Evolutionary conservation across 2,888 invertebrate genomes (phyloP).

Genomic region (Eilema sororculum): DNA sequence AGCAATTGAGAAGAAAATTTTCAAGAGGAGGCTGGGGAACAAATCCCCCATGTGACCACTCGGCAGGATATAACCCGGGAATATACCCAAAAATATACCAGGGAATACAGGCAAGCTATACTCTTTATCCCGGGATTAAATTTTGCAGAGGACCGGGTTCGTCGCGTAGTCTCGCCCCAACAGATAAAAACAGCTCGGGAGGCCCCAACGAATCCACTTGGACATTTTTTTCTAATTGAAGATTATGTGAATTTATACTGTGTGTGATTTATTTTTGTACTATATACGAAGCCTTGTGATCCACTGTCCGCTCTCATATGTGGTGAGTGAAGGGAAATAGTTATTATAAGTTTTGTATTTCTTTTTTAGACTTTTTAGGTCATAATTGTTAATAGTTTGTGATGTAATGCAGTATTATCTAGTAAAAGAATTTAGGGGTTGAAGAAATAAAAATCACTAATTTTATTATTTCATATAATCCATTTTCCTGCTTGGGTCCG

Average conservation of each 20-base stretch:
- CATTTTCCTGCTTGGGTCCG: no score
- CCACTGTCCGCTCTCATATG: not conserved
- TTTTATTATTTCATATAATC: no score
- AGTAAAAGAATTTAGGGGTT: no score
- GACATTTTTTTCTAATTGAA: slow-evolving; percentile 48
- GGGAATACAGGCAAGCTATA: slow-evolving; percentile 63
- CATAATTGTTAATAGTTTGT: no score
- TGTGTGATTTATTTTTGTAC: slow-evolving; percentile 34
- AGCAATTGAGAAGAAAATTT: slow-evolving; percentile 55
- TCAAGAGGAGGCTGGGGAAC: slow-evolving; percentile 50
- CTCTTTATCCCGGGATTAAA: slow-evolving; percentile 79
- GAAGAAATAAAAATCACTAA: no score
- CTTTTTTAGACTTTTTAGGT: no score
- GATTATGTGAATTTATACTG: slow-evolving; percentile 48
- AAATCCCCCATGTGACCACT: slow-evolving; percentile 68
- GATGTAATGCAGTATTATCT: no score
- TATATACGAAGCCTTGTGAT: not conserved
- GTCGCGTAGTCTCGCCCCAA: slow-evolving; percentile 61
- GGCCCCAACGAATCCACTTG: slow-evolving; percentile 52
- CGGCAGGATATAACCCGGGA: slow-evolving; percentile 60
- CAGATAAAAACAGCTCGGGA: slow-evolving; percentile 64
- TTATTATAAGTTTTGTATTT: not conserved
- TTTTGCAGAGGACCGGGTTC: slow-evolving; percentile 75
- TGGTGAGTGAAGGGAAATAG: not conserved
- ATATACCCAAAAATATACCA: slow-evolving; percentile 54